Conservation (phyloP, 2,113 vertebrate genomes). For the Anhinga anhinga region DNA sequence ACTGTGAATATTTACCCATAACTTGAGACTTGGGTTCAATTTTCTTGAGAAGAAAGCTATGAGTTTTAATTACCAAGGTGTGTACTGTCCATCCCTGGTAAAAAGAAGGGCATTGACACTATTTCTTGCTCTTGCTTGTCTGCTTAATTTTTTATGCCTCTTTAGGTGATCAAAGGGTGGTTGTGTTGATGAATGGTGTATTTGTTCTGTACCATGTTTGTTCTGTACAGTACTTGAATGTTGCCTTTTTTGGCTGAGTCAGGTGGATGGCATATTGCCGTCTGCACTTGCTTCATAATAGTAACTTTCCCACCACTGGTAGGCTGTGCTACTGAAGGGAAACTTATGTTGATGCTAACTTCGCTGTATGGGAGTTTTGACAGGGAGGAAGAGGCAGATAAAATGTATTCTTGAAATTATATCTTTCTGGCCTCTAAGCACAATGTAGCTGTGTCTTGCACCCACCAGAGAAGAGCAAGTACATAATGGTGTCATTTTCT, state of each 20-base stretch:
- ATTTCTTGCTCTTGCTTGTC: slow-evolving; percentile 57
- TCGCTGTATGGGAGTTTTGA: background rate
- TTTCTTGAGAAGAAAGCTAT: slow-evolving; percentile 54
- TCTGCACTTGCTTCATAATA: background rate
- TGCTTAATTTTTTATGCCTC: slow-evolving; percentile 14
- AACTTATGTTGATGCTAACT: background rate
- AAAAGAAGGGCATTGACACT: background rate
- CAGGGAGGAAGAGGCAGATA: background rate
- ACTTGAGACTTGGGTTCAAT: slow-evolving; percentile 42
- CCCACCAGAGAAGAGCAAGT: background rate
- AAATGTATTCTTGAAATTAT: background rate
- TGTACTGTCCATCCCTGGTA: slow-evolving; percentile 11
- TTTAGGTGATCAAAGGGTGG: slow-evolving; percentile 6
- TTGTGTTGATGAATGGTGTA: background rate
- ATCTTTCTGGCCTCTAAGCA: background rate
- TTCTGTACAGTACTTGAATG: background rate
- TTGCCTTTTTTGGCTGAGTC: background rate
- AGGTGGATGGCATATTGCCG: background rate
- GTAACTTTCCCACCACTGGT: background rate
- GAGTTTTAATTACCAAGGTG: slow-evolving; percentile 58
- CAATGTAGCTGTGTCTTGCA: background rate
- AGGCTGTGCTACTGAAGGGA: background rate
- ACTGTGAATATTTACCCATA: slow-evolving; percentile 51
- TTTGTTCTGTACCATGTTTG: background rate
- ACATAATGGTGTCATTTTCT: background rate